These are phyloP conservation scores for Fulica atra DNA, from an alignment of 2,113 vertebrate genomes.

Conservation along the genomic window DNA sequence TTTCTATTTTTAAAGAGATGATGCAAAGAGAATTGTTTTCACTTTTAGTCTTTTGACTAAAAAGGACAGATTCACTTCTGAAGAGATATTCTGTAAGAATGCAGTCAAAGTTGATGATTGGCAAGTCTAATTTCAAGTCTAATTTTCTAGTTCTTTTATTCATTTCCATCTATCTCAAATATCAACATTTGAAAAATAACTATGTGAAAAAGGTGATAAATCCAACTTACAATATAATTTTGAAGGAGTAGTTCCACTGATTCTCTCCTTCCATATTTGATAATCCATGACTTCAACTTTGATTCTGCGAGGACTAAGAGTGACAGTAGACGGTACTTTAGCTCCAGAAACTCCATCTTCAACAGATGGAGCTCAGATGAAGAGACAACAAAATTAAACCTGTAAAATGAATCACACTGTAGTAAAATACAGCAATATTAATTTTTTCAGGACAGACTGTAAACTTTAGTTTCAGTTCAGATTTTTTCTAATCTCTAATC, in stretches of 20 bases:
- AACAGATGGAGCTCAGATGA: constrained; percentile 92
- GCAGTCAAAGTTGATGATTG: neutral
- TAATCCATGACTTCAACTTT: constrained; percentile 98
- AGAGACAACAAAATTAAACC: constrained; percentile 93
- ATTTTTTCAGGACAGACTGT: constrained; percentile 22
- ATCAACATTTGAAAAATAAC: neutral
- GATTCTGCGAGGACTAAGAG: constrained; percentile 94
- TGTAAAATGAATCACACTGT: constrained; percentile 72
- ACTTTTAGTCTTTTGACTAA: neutral
- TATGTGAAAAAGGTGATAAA: neutral
- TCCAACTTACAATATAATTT: constrained; percentile 88
- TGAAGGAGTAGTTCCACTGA: constrained; percentile 93
- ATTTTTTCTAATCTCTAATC: constrained; percentile 1
- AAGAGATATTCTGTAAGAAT: neutral
- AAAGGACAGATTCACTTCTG: neutral
- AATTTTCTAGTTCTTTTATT: neutral
- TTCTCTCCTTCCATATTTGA: constrained; percentile 95
- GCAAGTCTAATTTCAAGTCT: neutral
- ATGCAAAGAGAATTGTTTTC: neutral
- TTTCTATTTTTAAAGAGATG: neutral
- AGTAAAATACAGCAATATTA: constrained; percentile 32
- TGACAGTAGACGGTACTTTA: constrained; percentile 94
- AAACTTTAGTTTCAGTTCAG: neutral
- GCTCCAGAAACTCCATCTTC: constrained; percentile 97
- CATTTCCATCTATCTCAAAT: neutral